Percentiles rank a stretch among this genome's conserved stretches.
Conservation (phyloP, 2,888 invertebrate genomes). For the Congeria kusceri region DNA sequence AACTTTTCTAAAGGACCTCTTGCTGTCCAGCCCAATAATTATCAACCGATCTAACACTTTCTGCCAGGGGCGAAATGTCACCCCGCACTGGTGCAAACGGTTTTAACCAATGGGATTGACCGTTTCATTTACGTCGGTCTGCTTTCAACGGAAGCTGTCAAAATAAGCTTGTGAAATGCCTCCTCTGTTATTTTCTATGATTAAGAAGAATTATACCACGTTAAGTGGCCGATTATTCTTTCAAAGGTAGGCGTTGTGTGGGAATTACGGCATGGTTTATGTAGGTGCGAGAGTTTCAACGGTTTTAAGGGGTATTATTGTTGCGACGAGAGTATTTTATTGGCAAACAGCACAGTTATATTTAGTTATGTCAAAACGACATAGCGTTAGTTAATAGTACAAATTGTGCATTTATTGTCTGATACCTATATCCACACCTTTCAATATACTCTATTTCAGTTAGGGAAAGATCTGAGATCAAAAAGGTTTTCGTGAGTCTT, state of each 20-base stretch:
- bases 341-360: too few species aligned
- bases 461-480: too few species aligned
- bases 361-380: too few species aligned
- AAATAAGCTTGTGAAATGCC: constrained; percentile 18
- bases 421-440: too few species aligned
- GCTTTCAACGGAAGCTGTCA: constrained; percentile 1
- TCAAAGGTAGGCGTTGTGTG: constrained; percentile 25
- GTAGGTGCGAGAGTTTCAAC: too few species aligned
- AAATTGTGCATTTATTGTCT: too few species aligned
- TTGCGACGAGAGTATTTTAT: too few species aligned
- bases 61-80: constrained; percentile 29
- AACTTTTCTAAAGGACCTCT: constrained; percentile 3
- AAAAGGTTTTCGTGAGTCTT: too few species aligned
- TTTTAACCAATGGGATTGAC: not conserved
- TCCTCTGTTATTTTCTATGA: constrained; percentile 46
- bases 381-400: too few species aligned
- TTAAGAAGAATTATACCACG: constrained; percentile 48
- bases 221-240: constrained; percentile 46
- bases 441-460: too few species aligned
- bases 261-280: constrained; percentile 22
- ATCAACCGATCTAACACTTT: constrained; percentile 54
- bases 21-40: constrained; percentile 48
- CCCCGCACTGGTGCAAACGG: not conserved
- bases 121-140: not conserved
- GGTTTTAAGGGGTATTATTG: too few species aligned